Evolutionary conservation across 2,113 vertebrate genomes (phyloP), one percentile per base, ranked within the genome.

Genomic region (Herpetotheres cachinnans): DNA sequence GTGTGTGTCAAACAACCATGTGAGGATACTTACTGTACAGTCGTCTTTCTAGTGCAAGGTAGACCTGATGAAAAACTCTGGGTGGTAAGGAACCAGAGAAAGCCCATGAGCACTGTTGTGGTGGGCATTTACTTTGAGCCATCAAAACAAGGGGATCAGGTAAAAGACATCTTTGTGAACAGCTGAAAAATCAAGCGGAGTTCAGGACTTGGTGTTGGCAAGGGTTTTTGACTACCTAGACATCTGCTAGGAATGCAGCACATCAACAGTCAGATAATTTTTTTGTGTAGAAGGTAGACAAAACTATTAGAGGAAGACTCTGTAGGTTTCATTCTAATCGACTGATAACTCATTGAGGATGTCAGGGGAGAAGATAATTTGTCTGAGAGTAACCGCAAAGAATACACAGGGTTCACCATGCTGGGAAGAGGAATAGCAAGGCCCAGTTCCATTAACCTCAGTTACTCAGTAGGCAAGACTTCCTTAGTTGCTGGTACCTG

Each of bases 31-130:
- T 27, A 20, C 10, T 56, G 11, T 34, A n/a, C 14, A 17, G 9
- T 29, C 25, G 34, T 9, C 14, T 59, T 82, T 54, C 34, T 26
- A 22, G 10, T 46, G 26, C 32, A 34, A n/a, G 22, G 21, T 20
- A 85, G 15, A 56, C 26, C 19, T 77, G 63, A 13, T 87, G 36
- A 77, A 72, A 81, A 78, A 9, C 19, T 38, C 49, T 30, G 22
- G 4, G 9, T 44, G 6, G 9, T 8, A 40, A 79, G 36, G 38
- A 88, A 49, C 10, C 3, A 26, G 61, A 88, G 24, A 62, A 88
- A 54, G 24, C 18, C 7, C 6, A 21, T 22, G 42, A 47, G 18
- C 2, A 2, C 7, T 65, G 0, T 54, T 49, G 16, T 6, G 5
- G 34, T 47, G 17, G 13, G 4, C 10, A 27, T 82, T 79, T 56